A percentile compares a stretch with the other conserved stretches of the same genome.
Conservation (phyloP, 2,113 vertebrate genomes). For the Lamprologus lemairii region DNA sequence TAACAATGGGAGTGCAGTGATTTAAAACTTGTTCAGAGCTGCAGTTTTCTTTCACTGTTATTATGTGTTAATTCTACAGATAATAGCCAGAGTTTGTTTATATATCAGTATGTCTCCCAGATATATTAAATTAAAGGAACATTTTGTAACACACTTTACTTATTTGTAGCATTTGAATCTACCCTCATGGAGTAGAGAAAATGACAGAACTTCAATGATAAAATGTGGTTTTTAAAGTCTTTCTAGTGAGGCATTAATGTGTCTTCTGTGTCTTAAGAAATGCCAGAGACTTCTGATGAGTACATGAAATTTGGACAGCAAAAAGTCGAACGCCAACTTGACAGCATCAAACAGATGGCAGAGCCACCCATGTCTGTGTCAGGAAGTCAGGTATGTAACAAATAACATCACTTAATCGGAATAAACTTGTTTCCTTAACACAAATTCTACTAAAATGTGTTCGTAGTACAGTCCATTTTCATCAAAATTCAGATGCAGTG, state of each 20-base stretch:
- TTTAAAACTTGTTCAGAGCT: background rate
- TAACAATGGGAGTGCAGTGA: background rate
- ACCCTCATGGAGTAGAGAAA: background rate
- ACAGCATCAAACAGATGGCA: background rate
- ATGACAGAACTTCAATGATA: background rate
- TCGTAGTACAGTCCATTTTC: background rate
- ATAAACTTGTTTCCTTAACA: background rate
- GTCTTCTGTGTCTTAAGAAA: background rate
- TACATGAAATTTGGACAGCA: background rate
- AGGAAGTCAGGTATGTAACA: conserved; percentile 32
- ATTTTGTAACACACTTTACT: background rate
- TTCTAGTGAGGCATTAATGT: background rate
- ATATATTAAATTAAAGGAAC: background rate
- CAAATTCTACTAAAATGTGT: background rate
- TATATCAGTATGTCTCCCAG: background rate
- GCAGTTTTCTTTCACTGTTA: background rate
- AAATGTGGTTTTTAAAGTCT: background rate
- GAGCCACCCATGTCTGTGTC: background rate
- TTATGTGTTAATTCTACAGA: background rate
- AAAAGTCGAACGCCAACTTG: background rate
- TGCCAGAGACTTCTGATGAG: conserved; percentile 8
- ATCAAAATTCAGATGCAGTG: background rate
- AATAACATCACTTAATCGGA: background rate
- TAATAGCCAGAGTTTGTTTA: background rate
- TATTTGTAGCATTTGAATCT: background rate